Evolutionary conservation across 2,888 invertebrate species (phyloP), one percentile per base, ranked within the genome.

Genomic region (Netelia inedita): DNA sequence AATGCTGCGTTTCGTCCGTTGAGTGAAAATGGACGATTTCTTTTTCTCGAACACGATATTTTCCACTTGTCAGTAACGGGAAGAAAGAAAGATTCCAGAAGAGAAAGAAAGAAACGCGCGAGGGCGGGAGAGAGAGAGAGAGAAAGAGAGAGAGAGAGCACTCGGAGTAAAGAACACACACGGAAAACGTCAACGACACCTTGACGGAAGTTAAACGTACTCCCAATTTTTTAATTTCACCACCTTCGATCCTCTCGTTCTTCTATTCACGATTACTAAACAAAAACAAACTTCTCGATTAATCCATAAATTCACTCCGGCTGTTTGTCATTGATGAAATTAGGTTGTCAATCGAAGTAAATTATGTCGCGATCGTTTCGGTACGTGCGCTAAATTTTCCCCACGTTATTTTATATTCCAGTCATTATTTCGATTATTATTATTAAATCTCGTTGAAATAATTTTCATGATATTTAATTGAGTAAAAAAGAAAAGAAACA

Each of bases 161-260:
- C 88, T 88, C 90, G 88, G 89, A 89, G 14, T 28, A 50, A n/a
- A 21, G 28, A 10, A 57, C 57, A 57, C 89, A 88, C 90, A 89
- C 88, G 87, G 83, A 86, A 90, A 89, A 91, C 91, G 89, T 91
- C 91, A 90, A 89, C 89, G 89, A 88, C 89, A 90, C 89, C 82
- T 82, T 69, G 28, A n/a, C 43, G 28, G 35, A 55, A 59, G 6
- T 71, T 16, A 74, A 85, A 63, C 79, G 21, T 35, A 61, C 57
- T 57, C 53, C 59, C 71, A 57, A 61, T n/a, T 10, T 73, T 11
- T 59, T 55, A 23, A 50, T 28, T 55, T 43, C 53, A 71, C 21
- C 71, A 46, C 55, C 66, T 63, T 76, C 55, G 19, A 41, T 74
- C 74, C 43, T 43, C 55, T 57, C 2, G 6, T 46, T 14, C 14